A percentile compares a stretch with the other conserved stretches of the same genome.
Evolutionary conservation across 1,140 invertebrate genomes (phyloP).

Genomic region (Pseudoatta argentina): DNA sequence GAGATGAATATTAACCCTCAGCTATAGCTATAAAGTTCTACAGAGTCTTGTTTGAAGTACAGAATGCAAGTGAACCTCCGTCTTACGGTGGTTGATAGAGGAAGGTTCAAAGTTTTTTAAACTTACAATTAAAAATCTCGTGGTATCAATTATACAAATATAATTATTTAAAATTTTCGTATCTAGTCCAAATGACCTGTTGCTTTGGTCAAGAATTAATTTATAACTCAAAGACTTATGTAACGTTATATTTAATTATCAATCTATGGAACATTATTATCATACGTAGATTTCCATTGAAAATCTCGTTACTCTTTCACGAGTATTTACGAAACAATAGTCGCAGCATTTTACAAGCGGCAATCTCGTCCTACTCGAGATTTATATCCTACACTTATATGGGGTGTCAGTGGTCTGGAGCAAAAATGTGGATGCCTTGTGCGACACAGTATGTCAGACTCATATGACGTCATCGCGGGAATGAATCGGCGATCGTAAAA

Average conservation of each 20-base stretch:
- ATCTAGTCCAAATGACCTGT: too few relatives aligned
- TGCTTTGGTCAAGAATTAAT: background rate
- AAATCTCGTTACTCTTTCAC: background rate
- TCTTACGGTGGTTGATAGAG: too few relatives aligned
- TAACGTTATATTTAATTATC: background rate
- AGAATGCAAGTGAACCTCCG: too few relatives aligned
- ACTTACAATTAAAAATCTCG: too few relatives aligned
- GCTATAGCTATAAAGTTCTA: too few relatives aligned
- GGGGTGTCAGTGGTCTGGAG: background rate
- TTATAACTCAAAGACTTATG: background rate
- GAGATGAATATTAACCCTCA: background rate
- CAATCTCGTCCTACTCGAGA: background rate
- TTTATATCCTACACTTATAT: background rate
- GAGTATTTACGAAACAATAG: background rate
- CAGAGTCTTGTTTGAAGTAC: too few relatives aligned
- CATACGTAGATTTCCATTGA: background rate
- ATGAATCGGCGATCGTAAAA: conserved; percentile 68
- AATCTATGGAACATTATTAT: background rate
- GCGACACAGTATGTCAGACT: conserved; percentile 30
- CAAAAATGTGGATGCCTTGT: conserved; percentile 8
- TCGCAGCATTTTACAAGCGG: background rate
- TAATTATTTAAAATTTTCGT: too few relatives aligned
- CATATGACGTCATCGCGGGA: conserved; percentile 47
- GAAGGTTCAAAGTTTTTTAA: too few relatives aligned
- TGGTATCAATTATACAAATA: too few relatives aligned